Evolutionary conservation across 1,140 invertebrate species (phyloP).

Genomic region (Periplaneta americana): DNA sequence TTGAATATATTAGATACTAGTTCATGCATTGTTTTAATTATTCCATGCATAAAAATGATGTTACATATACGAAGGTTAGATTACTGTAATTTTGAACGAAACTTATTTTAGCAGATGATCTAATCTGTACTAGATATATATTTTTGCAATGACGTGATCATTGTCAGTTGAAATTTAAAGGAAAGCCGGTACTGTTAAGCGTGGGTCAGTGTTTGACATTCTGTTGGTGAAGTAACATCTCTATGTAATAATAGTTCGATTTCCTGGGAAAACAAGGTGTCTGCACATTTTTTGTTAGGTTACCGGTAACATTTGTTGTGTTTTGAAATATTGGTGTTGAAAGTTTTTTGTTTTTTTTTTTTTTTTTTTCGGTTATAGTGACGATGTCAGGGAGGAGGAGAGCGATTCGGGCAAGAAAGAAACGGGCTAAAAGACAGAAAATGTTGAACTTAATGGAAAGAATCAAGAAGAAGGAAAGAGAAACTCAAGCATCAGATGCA

Average conservation of each 20-base stretch:
- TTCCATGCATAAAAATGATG: neutral
- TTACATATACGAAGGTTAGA: neutral
- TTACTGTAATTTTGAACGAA: neutral
- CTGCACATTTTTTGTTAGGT: neutral
- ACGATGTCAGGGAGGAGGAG: neutral
- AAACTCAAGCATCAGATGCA: neutral
- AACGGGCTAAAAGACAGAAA: neutral
- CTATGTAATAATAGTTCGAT: neutral
- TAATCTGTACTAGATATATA: neutral
- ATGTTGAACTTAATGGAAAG: neutral
- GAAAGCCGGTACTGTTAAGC: neutral
- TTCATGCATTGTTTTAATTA: neutral
- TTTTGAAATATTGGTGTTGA: too few species aligned
- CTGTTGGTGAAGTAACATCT: neutral
- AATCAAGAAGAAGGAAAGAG: neutral
- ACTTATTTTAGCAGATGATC: neutral
- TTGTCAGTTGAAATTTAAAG: neutral
- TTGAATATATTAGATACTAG: neutral
- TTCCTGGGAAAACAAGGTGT: neutral
- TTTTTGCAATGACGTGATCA: neutral
- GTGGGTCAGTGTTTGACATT: neutral
- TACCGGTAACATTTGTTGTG: neutral
- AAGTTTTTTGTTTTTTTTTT: neutral
- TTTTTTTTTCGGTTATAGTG: neutral
- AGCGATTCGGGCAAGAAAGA: neutral